Evolutionary conservation across 1,140 invertebrate species (phyloP).

Genomic region (Drosophila trapezifrons): DNA sequence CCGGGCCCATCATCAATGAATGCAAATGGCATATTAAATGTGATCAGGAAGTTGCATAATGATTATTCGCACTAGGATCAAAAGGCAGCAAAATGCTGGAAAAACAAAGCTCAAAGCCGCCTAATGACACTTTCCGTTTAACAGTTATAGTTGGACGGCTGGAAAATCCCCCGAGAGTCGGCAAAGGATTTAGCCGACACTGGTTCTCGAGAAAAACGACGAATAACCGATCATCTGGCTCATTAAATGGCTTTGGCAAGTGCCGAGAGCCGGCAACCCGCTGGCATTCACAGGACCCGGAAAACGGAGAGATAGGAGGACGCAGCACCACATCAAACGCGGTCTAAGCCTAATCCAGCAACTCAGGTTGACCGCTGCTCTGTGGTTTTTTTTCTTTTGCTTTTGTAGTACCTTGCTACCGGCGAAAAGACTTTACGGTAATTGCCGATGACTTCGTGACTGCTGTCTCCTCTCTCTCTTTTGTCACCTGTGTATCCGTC

Average conservation of each 20-base stretch:
- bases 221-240: constrained; percentile 72
- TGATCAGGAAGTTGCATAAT: constrained; percentile 78
- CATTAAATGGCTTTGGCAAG: constrained; percentile 78
- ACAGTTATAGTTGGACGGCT: constrained; percentile 11
- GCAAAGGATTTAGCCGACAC: constrained; percentile 51
- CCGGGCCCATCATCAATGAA: constrained; percentile 9
- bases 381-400: constrained; percentile 36
- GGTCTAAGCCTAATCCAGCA: constrained; percentile 47
- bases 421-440: constrained; percentile 58
- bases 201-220: constrained; percentile 49
- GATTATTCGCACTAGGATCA: constrained; percentile 54
- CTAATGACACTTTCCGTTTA: constrained; percentile 57
- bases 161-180: constrained; percentile 31
- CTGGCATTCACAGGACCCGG: constrained; percentile 57
- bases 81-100: constrained; percentile 19
- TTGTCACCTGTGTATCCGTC: constrained; percentile 30
- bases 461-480: constrained; percentile 19
- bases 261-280: constrained; percentile 57
- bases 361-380: constrained; percentile 49
- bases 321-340: constrained; percentile 56
- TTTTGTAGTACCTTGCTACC: constrained; percentile 20
- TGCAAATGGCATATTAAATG: constrained; percentile 76
- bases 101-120: constrained; percentile 39
- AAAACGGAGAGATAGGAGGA: background rate
- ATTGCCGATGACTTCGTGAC: constrained; percentile 82